Conservation (phyloP, 2,113 vertebrate genomes). For the Meleagris gallopavo region DNA sequence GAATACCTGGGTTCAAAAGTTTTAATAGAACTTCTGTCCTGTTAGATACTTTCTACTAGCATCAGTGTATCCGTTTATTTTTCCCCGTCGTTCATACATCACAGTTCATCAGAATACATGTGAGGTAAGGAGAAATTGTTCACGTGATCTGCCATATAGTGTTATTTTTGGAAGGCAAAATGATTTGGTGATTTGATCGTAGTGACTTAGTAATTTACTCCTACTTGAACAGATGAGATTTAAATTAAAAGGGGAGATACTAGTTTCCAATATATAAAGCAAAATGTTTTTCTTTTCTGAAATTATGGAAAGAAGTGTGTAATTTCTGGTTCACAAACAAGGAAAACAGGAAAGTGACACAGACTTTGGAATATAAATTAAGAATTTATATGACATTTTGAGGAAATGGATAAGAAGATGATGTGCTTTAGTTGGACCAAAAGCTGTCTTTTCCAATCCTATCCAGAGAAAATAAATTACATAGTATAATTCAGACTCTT, state of each 20-base stretch:
- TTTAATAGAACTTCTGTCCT: background rate
- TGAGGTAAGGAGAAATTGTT: conserved; percentile 32
- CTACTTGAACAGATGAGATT: conserved; percentile 52
- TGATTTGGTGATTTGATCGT: conserved; percentile 32
- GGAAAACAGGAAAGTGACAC: conserved; percentile 47
- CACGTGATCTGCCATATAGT: background rate
- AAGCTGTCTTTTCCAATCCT: conserved; percentile 58
- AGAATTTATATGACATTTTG: conserved; percentile 77
- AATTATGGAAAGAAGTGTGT: conserved; percentile 37
- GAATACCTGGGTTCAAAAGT: background rate
- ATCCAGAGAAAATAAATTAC: conserved; percentile 58
- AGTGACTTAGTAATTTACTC: conserved; percentile 9
- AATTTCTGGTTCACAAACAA: conserved; percentile 66
- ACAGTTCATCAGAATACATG: background rate
- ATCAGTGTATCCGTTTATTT: background rate
- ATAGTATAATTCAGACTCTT: conserved; percentile 57
- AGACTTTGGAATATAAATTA: conserved; percentile 70
- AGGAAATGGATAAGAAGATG: conserved; percentile 68
- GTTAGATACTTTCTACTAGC: background rate
- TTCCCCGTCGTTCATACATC: background rate
- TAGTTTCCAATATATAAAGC: conserved; percentile 65
- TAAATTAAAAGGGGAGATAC: conserved; percentile 69
- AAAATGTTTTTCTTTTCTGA: conserved; percentile 45
- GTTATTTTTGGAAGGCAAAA: background rate
- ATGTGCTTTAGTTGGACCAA: conserved; percentile 30